Base-by-base conservation (phyloP, 2,888 invertebrate species). In the Bombyx huttoni region DNA sequence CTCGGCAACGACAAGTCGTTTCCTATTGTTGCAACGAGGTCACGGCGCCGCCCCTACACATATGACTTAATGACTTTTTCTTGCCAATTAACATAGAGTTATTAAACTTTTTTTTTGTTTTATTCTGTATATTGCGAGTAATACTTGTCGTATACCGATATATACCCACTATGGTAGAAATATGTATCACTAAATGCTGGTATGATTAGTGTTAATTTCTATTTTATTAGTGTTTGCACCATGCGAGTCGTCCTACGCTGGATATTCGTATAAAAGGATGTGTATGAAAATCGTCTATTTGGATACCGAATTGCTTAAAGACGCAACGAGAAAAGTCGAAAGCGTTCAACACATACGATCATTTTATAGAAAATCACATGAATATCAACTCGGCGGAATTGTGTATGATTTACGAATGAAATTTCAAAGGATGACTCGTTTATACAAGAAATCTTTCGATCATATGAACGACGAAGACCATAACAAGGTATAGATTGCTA, bases 371-470 rank as follows among this genome's bases (percentile, higher is more conserved):
- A 40, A 33, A 8, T 50, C 52, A 7, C 14, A 50, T 13, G 50
- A 45, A 2, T 50, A 52, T 35, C 58, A 61, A 46, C 13, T 61
- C 6, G 70, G 62, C 1, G 48, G 58, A 12, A 46, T 58, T 8
- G n/a, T 61, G 1, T 65, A 55, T 49, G 50, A 52, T 12, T 63
- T 72, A 8, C 61, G 61, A 10, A 34, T 48, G 14, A 67, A 64
- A 53, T 64, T 58, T 49, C 54, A 49, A 58, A 68, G 52, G n/a
- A 50, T 52, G 52, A 45, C 48, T 3, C 14, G 33, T n/a, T 24
- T 52, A 6, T 52, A 52, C n/a, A 10, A 24, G 7, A 49, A 34
- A 1, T 34, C 52, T 1, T 50, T 52, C 45, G 50, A 52, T 6
- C 47, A 48, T 7, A 50, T 52, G 48, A 40, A 14, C 13, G 12